Conservation (phyloP, 2,888 invertebrate species). For the Agrotis exclamationis region DNA sequence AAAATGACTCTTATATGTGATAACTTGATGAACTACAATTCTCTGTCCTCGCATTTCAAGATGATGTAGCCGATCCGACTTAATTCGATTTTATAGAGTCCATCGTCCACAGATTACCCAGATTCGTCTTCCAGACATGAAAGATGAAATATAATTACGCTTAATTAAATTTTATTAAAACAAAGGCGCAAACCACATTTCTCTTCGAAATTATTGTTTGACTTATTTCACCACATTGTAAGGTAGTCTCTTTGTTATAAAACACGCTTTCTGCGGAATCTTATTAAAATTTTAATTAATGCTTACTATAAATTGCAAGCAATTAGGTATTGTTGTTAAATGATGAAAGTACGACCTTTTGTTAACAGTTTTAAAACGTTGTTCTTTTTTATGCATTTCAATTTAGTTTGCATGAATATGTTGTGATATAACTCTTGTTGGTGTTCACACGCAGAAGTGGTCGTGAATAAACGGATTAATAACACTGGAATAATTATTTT, state of each 20-base stretch:
- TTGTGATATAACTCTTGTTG: conserved; percentile 25
- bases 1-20: neutral
- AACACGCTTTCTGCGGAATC: conserved; percentile 74
- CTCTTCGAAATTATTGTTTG: conserved; percentile 77
- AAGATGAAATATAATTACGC: conserved; percentile 73
- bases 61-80: neutral
- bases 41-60: neutral
- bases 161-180: conserved; percentile 78
- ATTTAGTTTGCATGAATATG: conserved; percentile 43
- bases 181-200: conserved; percentile 76
- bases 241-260: conserved; percentile 75
- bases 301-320: conserved; percentile 76
- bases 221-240: conserved; percentile 79
- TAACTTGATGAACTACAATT: neutral
- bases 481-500: conserved; percentile 32
- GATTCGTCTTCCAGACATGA: no score
- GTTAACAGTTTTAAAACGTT: conserved; percentile 37
- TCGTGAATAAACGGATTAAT: conserved; percentile 43
- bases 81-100: conserved; percentile 47
- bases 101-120: conserved; percentile 52
- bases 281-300: conserved; percentile 84
- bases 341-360: conserved; percentile 53
- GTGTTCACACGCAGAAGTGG: conserved; percentile 19
- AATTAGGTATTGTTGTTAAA: conserved; percentile 71
- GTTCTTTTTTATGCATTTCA: conserved; percentile 39